Evolutionary conservation across 2,888 invertebrate genomes (phyloP).

Genomic region (Ectemnius cavifrons): DNA sequence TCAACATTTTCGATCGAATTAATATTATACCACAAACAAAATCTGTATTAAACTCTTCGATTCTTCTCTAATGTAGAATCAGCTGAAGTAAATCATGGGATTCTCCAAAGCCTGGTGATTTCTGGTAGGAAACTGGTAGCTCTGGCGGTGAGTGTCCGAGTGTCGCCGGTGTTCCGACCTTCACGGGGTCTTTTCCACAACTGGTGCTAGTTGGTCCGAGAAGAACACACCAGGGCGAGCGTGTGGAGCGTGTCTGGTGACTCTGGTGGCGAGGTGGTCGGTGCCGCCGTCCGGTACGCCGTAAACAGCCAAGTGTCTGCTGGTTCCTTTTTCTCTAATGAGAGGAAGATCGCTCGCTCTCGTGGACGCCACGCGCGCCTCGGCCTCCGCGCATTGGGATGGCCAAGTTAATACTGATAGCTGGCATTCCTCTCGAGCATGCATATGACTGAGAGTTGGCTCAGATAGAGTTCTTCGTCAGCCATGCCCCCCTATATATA

Average conservation of each 20-base stretch:
- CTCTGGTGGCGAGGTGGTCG: background rate
- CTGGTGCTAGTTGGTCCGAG: background rate
- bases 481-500: constrained; percentile 30
- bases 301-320: constrained; percentile 13
- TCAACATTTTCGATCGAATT: too few relatives aligned
- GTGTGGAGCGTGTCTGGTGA: background rate
- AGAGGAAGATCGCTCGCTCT: constrained; percentile 25
- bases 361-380: constrained; percentile 20
- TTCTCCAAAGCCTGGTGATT: too few relatives aligned
- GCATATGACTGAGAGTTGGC: constrained; percentile 49
- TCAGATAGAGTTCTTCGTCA: constrained; percentile 44
- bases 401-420: constrained; percentile 74
- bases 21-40: too few relatives aligned
- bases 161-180: background rate
- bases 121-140: too few relatives aligned
- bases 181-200: background rate
- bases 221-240: background rate
- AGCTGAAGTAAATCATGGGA: too few relatives aligned
- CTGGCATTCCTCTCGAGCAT: constrained; percentile 61
- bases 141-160: too few relatives aligned
- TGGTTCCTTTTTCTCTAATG: constrained; percentile 30
- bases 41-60: too few relatives aligned
- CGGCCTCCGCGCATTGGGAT: constrained; percentile 64
- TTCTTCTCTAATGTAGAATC: too few relatives aligned
- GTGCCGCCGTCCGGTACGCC: too few relatives aligned